phyloP scores from a whole-genome alignment of 2,797 vertebrate genomes.

The Sebastes hopkinsi region DNA sequence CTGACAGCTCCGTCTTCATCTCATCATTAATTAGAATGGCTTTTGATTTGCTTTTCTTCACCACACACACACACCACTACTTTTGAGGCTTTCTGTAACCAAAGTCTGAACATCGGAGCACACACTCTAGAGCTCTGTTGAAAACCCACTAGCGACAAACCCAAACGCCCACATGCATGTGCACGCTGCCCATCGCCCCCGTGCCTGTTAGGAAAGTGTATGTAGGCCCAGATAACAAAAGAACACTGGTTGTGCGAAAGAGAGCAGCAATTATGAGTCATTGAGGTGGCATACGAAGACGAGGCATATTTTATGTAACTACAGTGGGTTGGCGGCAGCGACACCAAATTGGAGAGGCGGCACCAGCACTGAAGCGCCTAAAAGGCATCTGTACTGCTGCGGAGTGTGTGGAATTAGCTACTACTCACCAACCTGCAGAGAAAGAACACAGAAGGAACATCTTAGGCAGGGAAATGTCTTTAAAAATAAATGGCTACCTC shows the following conservation, averaged over 20 bases:
- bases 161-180: slow-evolving; percentile 46
- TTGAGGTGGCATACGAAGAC: slow-evolving; percentile 70
- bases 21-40: slow-evolving; percentile 36
- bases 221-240: slow-evolving; percentile 73
- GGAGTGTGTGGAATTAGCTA: slow-evolving; percentile 11
- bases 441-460: neutral
- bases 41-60: slow-evolving; percentile 14
- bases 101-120: slow-evolving; percentile 20
- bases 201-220: slow-evolving; percentile 51
- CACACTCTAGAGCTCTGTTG: slow-evolving; percentile 22
- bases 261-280: slow-evolving; percentile 83
- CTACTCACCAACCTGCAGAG: slow-evolving; percentile 19
- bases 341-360: slow-evolving; percentile 62
- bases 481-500: neutral
- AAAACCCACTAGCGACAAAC: slow-evolving; percentile 32
- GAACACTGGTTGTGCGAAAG: slow-evolving; percentile 62
- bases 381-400: slow-evolving; percentile 54
- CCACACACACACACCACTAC: neutral
- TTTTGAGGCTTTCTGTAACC: slow-evolving; percentile 21
- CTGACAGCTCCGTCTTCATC: slow-evolving; percentile 41
- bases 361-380: slow-evolving; percentile 38
- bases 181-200: slow-evolving; percentile 59
- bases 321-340: slow-evolving; percentile 58
- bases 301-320: slow-evolving; percentile 77
- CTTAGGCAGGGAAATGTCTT: neutral